Conservation (phyloP, 2,797 vertebrate species). For the Enteromius paludinosus region DNA sequence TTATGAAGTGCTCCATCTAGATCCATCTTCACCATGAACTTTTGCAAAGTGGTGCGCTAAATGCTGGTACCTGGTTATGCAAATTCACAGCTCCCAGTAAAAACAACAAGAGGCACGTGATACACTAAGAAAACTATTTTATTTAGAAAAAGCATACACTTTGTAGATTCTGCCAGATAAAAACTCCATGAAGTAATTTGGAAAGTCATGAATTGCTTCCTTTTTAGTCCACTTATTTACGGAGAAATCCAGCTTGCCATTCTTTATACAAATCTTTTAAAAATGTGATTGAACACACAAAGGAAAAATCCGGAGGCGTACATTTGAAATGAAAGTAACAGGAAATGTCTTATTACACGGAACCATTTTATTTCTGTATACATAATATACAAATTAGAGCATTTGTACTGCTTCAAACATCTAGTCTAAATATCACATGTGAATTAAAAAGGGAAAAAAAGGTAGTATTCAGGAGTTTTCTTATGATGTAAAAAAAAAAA, state of each 20-base stretch:
- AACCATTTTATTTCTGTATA: conserved; percentile 89
- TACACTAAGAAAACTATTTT: conserved; percentile 99
- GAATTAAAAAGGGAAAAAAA: conserved; percentile 92
- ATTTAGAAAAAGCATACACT: conserved; percentile 98
- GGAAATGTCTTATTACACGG: conserved; percentile 79
- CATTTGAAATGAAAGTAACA: conserved; percentile 77
- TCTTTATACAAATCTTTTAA: conserved; percentile 87
- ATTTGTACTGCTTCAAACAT: conserved; percentile 85
- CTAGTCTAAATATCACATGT: conserved; percentile 79
- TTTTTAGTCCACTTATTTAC: conserved; percentile 85
- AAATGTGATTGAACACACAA: conserved; percentile 85
- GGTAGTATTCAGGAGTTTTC: conserved; percentile 82
- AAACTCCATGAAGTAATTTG: conserved; percentile 92
- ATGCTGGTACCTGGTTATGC: not conserved
- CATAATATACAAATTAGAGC: conserved; percentile 94
- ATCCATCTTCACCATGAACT: not conserved
- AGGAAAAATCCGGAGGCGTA: conserved; percentile 74
- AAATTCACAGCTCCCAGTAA: not conserved
- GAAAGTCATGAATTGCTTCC: conserved; percentile 90
- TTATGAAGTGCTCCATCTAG: not conserved
- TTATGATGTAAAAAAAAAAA: conserved; percentile 63
- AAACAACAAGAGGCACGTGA: conserved; percentile 68
- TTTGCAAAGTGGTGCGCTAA: not conserved
- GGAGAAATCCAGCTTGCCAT: conserved; percentile 73
- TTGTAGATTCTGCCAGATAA: conserved; percentile 96